Percentiles rank a stretch among this genome's conserved stretches.
Evolutionary conservation across 1,140 invertebrate genomes (phyloP).

Genomic region (Helicoverpa zea): DNA sequence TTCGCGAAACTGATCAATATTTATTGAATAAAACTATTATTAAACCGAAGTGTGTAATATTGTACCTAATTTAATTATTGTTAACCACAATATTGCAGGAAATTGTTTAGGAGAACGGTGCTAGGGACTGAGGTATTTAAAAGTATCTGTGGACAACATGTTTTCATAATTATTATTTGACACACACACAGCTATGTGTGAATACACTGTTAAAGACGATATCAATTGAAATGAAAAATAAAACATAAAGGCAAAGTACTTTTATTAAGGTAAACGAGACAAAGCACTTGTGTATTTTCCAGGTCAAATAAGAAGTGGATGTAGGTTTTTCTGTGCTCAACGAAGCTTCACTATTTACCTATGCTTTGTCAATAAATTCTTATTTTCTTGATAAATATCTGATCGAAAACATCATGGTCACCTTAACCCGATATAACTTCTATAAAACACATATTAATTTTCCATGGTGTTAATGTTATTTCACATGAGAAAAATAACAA

Average conservation of each 20-base stretch:
- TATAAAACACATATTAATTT: too few species aligned
- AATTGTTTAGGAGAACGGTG: neutral
- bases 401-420: too few species aligned
- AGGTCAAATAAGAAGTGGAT: too few species aligned
- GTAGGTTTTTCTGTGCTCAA: too few species aligned
- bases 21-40: conserved; percentile 1
- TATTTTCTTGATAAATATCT: too few species aligned
- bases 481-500: neutral
- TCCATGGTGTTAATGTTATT: too few species aligned
- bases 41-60: neutral
- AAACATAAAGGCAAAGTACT: too few species aligned
- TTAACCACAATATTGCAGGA: neutral
- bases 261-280: too few species aligned
- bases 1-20: conserved; percentile 1
- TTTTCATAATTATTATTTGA: conserved; percentile 22
- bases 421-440: too few species aligned
- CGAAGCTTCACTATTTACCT: too few species aligned
- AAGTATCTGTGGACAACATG: neutral
- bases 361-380: too few species aligned
- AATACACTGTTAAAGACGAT: neutral
- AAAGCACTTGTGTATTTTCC: too few species aligned
- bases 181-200: neutral
- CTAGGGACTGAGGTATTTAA: neutral
- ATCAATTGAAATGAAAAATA: neutral
- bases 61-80: neutral